Evolutionary conservation across 2,113 vertebrate species (phyloP), one percentile per base, ranked within the genome.

Genomic region (Falcunculus frontatus): DNA sequence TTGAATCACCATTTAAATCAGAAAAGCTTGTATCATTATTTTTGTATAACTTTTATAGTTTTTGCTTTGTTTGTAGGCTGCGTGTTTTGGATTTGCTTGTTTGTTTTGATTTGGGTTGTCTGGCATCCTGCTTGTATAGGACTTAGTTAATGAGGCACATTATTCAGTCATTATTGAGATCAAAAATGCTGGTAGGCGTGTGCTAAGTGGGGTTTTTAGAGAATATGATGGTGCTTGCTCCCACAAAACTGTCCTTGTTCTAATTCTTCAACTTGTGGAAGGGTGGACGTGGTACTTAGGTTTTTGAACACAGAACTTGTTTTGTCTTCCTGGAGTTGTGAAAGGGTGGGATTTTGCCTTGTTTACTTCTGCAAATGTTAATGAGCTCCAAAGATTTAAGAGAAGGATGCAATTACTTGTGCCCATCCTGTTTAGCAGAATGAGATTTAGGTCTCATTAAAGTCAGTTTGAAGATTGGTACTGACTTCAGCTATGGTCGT

Each of bases 361-460:
- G 65, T 94, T 95, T 96, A 77, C 75, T 85, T 91, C 70, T 94
- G 70, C 57, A 88, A 37, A 87, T 52, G 41, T 79, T 86, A 91
- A 90, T 57, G 88, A 90, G 46, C 49, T 91, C 57, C 53, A 37
- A 39, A 87, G 95, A 92, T 93, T 94, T 89, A 64, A 92, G 63
- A 70, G 68, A 62, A 78, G 57, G 74, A 70, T 85, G 74, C 74
- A 93, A 84, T 96, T 94, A 84, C 67, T 92, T 87, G 42, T 76
- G 74, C 55, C 77, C 89, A 39, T 94, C 72, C 67, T 79, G 49
- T 94, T 93, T 59, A 90, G 87, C 39, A 87, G 65, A 79, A 91
- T 68, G 53, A 72, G 93, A 87, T 96, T 91, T 83, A 91, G 73
- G 70, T 90, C 65, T 94, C 59, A 74, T 87, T 95, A 65, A 68